Base-by-base conservation (phyloP, 2,888 invertebrate species). In the Uloborus plumipes region DNA sequence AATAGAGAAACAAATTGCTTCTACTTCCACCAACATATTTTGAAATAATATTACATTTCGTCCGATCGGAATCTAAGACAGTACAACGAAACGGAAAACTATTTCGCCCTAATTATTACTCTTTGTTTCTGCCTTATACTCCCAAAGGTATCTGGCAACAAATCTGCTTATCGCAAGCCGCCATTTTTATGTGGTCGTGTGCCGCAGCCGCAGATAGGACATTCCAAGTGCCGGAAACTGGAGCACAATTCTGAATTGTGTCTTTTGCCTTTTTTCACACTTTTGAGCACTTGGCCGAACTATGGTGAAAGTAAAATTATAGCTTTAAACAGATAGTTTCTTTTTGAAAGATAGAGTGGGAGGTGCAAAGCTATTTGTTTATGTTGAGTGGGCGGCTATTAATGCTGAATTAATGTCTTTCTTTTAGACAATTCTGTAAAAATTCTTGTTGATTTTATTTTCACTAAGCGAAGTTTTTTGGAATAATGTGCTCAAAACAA, bases 101-200 rank as follows among this genome's bases (percentile, higher is more conserved):
- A 53, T 74, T 55, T 55, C 20, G 55, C 18, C 55, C 55, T 55
- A 20, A 20, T 55, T 55, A 55, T 77, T 70, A 64, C 69, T 61
- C 77, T 70, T 77, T 77, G 77, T 77, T 77, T 58, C 18, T 31
- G 55, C n/a, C 58, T 47, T 66, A 59, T 14, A 22, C 55, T 50
- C 55, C 59, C 59, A 39, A 50, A 58, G 22, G 47, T 47, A 59
- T 50, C 49, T 72, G 18, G 66, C 58, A 26, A 47, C 66, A 59
- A 59, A 75, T 61, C 61, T 66, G 59, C 61, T 77, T 77, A 77
- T 77, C 77, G 64, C 55, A 14, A 26, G 64, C 70, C 62, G 69
- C 77, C 77, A 77, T 77, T 77, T 77, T 70, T 69, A 64, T 55
- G 53, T 9, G 49, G 77, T 77, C 77, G 77, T 77, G 77, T 77